Conservation (phyloP, 2,888 invertebrate species). For the Caenorhabditis parvicauda region DNA sequence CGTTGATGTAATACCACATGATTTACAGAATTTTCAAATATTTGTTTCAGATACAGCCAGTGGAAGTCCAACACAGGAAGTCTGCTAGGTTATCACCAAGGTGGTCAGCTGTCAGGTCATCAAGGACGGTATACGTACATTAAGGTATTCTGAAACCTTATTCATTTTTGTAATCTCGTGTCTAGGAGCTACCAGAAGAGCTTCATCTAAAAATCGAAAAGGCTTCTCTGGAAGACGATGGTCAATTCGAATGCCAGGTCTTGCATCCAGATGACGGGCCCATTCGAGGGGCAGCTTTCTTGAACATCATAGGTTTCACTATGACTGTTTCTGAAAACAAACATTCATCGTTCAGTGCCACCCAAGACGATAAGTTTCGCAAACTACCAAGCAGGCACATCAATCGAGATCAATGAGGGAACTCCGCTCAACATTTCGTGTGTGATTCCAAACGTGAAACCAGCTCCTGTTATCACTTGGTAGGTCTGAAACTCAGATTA, state of each 20-base stretch:
- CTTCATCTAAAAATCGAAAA: slow-evolving; percentile 51
- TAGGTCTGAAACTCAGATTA: slow-evolving; percentile 3
- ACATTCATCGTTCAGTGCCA: slow-evolving; percentile 44
- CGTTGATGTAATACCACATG: slow-evolving; percentile 20
- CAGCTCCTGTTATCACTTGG: slow-evolving; percentile 46
- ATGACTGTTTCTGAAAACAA: neutral
- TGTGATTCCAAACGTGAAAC: slow-evolving; percentile 52
- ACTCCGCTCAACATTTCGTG: slow-evolving; percentile 56
- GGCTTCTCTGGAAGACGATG: slow-evolving; percentile 83
- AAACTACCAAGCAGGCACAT: slow-evolving; percentile 46
- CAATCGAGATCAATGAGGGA: slow-evolving; percentile 54
- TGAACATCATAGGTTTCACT: slow-evolving; percentile 52
- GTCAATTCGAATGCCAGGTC: slow-evolving; percentile 94
- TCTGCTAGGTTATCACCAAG: slow-evolving; percentile 50
- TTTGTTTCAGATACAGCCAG: slow-evolving; percentile 44
- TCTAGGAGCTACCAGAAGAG: slow-evolving; percentile 38
- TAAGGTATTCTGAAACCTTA: slow-evolving; percentile 23
- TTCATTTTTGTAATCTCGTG: neutral
- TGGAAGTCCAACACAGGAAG: slow-evolving; percentile 55
- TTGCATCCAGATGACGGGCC: slow-evolving; percentile 47
- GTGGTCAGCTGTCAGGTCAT: slow-evolving; percentile 49
- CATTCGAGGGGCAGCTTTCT: slow-evolving; percentile 43
- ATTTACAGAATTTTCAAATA: neutral
- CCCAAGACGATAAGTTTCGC: slow-evolving; percentile 45
- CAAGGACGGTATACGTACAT: slow-evolving; percentile 57